Base-by-base conservation (phyloP, 2,113 vertebrate genomes). In the Falcunculus frontatus region DNA sequence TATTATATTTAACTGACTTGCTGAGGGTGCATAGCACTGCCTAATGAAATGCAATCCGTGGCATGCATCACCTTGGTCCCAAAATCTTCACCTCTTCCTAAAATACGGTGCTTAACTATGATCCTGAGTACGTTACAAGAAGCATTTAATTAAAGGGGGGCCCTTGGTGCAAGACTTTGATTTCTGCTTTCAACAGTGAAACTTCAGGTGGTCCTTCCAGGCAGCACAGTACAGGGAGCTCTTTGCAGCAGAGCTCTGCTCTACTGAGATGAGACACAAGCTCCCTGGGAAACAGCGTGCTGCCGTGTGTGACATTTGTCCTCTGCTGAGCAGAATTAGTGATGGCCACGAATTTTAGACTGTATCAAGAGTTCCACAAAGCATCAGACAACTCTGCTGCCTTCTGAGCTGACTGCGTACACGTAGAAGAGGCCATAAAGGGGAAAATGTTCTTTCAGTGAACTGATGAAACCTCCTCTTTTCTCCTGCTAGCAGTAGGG, bases 201-300 rank as follows among this genome's bases (percentile, higher is more conserved):
- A 25, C 22, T 69, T 41, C 42, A 29, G 18, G 33, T 16, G 22
- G 25, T 23, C 11, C 23, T 22, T 84, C 25, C n/a, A 33, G 49
- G 26, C 72, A 64, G 39, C 18, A 6, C 4, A 32, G 12, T 4
- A 10, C 27, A 35, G 49, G n/a, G 27, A 74, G 23, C 26, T n/a
- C 68, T 16, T 8, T 2, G 8, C 42, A 75, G 41, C 57, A 47
- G 23, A 83, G 42, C 35, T 25, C 67, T 79, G 79, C 49, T 76
- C 29, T 13, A 4, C 2, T 20, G 77, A 68, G 80, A 64, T 0
- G 3, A 74, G 55, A 27, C 4, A 29, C 0, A 3, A 64, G 57
- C 12, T 76, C 44, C 41, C 46, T 7, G 16, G n/a, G 44, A 60
- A 73, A 33, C 2, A 44, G 50, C 0, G 0, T 27, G 39, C 30